phyloP scores from a whole-genome alignment of 2,888 invertebrate species.

The Dolichopus griseipennis region DNA sequence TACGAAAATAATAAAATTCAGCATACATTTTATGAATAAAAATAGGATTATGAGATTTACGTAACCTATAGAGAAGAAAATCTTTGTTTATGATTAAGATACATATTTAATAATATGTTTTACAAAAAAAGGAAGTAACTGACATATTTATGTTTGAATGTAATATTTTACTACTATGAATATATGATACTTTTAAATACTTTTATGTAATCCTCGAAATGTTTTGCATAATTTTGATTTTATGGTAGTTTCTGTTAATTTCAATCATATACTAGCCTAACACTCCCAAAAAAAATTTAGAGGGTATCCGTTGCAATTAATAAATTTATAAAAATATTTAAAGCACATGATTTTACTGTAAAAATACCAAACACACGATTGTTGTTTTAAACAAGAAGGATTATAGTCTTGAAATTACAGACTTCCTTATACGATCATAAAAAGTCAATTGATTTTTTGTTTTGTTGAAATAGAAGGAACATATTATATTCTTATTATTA shows the following conservation, averaged over 20 bases:
- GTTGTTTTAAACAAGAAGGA: no score
- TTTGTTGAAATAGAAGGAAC: no score
- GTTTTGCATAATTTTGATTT: background rate
- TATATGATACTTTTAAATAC: background rate
- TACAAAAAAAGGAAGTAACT: background rate
- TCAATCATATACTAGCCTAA: background rate
- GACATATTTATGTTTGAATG: background rate
- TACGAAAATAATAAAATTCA: background rate
- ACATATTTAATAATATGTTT: slow-evolving; percentile 1
- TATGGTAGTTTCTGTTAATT: background rate
- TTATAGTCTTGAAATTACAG: no score
- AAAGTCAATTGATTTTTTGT: no score
- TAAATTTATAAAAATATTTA: background rate
- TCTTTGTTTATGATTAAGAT: background rate
- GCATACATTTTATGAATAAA: background rate
- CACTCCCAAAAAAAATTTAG: background rate
- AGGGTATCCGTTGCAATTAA: background rate
- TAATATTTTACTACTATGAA: background rate
- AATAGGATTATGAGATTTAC: slow-evolving; percentile 6
- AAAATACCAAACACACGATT: no score
- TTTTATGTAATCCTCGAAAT: background rate
- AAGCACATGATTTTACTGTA: no score
- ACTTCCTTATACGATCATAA: no score
- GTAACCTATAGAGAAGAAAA: background rate
- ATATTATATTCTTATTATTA: no score